These are phyloP conservation scores for Phyllopteryx taeniolatus DNA, from an alignment of 2,113 vertebrate species.

Conservation along the genomic window DNA sequence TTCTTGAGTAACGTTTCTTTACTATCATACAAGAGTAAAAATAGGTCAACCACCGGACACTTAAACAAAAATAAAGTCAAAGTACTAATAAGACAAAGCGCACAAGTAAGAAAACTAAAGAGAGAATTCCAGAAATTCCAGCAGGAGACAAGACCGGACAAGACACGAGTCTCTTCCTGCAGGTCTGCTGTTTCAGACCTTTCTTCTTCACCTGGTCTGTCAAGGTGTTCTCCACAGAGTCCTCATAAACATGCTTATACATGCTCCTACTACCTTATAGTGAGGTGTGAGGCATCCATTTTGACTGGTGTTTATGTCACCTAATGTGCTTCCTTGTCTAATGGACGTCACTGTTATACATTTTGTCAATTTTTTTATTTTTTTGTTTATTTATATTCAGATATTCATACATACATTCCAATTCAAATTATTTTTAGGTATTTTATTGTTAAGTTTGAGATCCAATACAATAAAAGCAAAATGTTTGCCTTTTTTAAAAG, in stretches of 20 bases:
- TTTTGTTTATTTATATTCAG: too few species aligned
- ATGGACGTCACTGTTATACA: too few species aligned
- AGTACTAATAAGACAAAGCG: neutral
- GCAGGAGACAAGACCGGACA: neutral
- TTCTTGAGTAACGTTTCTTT: neutral
- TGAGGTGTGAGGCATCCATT: neutral
- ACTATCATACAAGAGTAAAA: neutral
- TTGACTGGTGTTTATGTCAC: neutral
- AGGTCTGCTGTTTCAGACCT: neutral
- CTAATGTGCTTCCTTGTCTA: too few species aligned
- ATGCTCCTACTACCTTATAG: neutral
- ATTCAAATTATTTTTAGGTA: too few species aligned
- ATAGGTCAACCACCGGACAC: neutral
- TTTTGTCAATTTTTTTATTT: too few species aligned
- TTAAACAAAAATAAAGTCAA: neutral
- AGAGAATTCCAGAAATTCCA: neutral
- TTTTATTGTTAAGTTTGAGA: too few species aligned
- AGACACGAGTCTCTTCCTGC: neutral
- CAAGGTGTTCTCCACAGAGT: neutral
- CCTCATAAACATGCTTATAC: neutral
- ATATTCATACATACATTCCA: too few species aligned
- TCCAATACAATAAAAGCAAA: too few species aligned
- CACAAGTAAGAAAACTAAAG: neutral
- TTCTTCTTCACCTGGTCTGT: neutral
- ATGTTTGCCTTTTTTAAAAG: too few species aligned